Percentiles rank a stretch among this genome's conserved stretches.
These are phyloP conservation scores for Paramormyrops kingsleyae DNA, from an alignment of 2,113 vertebrate genomes.

Conservation along the genomic window DNA sequence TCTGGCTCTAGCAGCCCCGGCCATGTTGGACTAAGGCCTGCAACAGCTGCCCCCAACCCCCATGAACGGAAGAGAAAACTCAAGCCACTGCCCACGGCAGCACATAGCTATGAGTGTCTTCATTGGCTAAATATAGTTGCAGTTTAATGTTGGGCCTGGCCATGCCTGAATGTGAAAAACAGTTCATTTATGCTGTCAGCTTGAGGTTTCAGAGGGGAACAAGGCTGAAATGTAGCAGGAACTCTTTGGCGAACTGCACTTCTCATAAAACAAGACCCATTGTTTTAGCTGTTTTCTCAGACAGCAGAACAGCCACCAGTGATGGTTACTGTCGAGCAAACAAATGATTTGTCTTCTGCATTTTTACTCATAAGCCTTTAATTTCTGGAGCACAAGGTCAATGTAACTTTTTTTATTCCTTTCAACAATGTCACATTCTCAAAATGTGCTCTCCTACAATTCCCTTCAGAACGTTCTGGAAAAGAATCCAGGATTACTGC, in stretches of 20 bases:
- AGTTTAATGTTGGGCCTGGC: constrained; percentile 40
- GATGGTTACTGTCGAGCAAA: neutral
- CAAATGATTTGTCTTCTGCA: neutral
- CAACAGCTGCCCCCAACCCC: constrained; percentile 38
- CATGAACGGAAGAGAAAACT: constrained; percentile 56
- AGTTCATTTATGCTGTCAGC: neutral
- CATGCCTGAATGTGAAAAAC: constrained; percentile 42
- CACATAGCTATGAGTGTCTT: constrained; percentile 64
- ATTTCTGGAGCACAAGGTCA: neutral
- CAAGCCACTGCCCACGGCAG: constrained; percentile 51
- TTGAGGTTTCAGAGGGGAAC: neutral
- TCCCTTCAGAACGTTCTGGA: constrained; percentile 36
- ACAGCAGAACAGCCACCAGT: neutral
- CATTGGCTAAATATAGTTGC: constrained; percentile 63
- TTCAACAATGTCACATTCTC: neutral
- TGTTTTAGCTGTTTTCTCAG: neutral
- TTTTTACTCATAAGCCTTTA: neutral
- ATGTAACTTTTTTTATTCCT: neutral
- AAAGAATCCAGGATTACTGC: constrained; percentile 28
- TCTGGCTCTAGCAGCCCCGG: neutral
- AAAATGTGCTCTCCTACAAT: neutral
- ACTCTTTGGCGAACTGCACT: neutral
- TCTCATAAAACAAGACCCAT: neutral
- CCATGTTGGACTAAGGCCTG: constrained; percentile 3
- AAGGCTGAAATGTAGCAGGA: neutral